Evolutionary conservation across 2,888 invertebrate genomes (phyloP).

Genomic region (Xanthorhoe spadicearia): DNA sequence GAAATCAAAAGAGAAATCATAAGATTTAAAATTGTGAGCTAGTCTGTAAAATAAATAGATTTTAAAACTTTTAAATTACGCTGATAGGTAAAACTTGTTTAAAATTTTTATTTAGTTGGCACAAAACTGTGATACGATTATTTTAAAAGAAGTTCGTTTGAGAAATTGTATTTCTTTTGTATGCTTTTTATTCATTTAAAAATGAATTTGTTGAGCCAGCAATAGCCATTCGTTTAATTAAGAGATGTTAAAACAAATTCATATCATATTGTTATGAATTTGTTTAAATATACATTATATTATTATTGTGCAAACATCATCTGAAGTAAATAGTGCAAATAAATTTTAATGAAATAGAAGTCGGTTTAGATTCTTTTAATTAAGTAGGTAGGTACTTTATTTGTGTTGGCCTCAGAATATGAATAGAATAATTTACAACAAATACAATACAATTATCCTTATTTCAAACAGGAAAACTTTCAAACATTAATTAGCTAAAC

Average conservation of each 20-base stretch:
- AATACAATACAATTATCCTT: slow-evolving; percentile 70
- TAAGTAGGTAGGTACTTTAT: slow-evolving; percentile 58
- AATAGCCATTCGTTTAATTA: slow-evolving; percentile 35
- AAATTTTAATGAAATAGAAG: slow-evolving; percentile 45
- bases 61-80: slow-evolving; percentile 4
- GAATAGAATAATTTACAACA: slow-evolving; percentile 81
- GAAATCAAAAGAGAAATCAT: no score
- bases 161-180: slow-evolving; percentile 1
- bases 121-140: slow-evolving; percentile 11
- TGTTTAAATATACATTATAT: no score
- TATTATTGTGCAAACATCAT: neutral
- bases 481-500: slow-evolving; percentile 73
- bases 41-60: slow-evolving; percentile 19
- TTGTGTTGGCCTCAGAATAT: slow-evolving; percentile 82
- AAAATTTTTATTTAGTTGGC: neutral
- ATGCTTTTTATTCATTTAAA: slow-evolving; percentile 46
- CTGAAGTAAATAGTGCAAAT: neutral
- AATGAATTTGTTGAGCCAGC: slow-evolving; percentile 39
- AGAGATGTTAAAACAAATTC: neutral
- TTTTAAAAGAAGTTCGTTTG: neutral
- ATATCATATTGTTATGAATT: no score
- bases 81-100: neutral
- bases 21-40: slow-evolving; percentile 1
- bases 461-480: slow-evolving; percentile 72
- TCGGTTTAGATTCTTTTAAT: slow-evolving; percentile 57